Conservation (phyloP, 2,888 invertebrate species). For the Andrena praecox region DNA sequence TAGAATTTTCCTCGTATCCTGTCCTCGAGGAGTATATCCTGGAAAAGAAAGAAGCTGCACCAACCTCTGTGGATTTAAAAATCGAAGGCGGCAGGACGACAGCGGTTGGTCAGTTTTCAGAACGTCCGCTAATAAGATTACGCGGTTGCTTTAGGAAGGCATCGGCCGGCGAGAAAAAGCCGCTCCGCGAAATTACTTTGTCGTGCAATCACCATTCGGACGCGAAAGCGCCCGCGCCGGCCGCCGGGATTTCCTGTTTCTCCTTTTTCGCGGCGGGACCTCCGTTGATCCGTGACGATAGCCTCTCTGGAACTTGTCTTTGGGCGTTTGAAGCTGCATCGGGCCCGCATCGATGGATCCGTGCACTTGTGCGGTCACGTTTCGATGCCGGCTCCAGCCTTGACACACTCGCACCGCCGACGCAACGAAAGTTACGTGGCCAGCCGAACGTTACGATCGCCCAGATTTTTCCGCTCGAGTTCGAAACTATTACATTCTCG, state of each 20-base stretch:
- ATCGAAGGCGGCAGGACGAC: neutral
- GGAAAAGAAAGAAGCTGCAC: neutral
- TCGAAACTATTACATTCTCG: neutral
- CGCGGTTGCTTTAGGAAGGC: constrained; percentile 46
- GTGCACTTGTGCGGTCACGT: constrained; percentile 36
- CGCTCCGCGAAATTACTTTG: constrained; percentile 49
- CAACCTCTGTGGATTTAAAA: neutral
- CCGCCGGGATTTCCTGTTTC: constrained; percentile 51
- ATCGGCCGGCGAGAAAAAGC: constrained; percentile 35
- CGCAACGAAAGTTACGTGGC: constrained; percentile 47
- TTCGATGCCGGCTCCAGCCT: constrained; percentile 50
- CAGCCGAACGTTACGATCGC: constrained; percentile 15
- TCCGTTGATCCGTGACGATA: constrained; percentile 52
- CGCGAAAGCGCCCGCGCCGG: constrained; percentile 31
- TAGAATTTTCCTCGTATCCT: neutral
- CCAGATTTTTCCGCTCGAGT: constrained; percentile 16
- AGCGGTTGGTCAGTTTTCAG: constrained; percentile 17
- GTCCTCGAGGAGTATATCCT: too few species aligned
- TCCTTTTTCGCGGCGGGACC: constrained; percentile 49
- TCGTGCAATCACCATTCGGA: constrained; percentile 49
- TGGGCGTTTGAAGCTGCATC: neutral
- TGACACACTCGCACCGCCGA: constrained; percentile 58
- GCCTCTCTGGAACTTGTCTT: neutral
- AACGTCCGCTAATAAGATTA: constrained; percentile 54
- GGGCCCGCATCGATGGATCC: neutral